These are phyloP conservation scores for Papilio dardanus DNA, from an alignment of 1,140 invertebrate species.

Conservation along the genomic window DNA sequence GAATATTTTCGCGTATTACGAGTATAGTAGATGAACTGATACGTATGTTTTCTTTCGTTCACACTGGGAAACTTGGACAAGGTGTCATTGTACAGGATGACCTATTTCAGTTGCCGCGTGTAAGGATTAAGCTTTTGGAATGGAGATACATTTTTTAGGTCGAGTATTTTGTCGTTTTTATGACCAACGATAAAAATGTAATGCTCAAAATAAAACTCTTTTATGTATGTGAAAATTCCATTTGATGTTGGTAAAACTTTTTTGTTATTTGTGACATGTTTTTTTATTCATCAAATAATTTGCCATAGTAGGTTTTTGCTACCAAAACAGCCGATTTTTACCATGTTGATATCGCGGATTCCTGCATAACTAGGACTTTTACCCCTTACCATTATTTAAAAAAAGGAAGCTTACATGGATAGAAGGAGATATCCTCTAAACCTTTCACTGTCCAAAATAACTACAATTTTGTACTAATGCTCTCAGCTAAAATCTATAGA, in stretches of 20 bases:
- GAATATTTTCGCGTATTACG: slow-evolving; percentile 22
- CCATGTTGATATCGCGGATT: too few species aligned
- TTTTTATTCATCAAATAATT: not conserved
- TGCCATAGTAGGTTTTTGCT: not conserved
- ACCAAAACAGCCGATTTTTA: too few species aligned
- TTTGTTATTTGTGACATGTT: too few species aligned
- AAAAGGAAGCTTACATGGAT: too few species aligned
- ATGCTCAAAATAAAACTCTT: not conserved
- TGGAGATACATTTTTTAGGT: slow-evolving; percentile 8
- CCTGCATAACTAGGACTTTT: too few species aligned
- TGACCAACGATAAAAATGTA: not conserved
- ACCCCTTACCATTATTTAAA: too few species aligned
- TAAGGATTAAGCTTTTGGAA: slow-evolving; percentile 1
- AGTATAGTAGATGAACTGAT: not conserved
- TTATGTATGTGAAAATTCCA: not conserved
- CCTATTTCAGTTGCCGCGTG: slow-evolving; percentile 18
- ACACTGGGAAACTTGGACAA: slow-evolving; percentile 15
- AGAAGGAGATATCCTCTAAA: too few species aligned
- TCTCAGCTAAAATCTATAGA: too few species aligned
- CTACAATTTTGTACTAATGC: not conserved
- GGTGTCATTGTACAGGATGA: slow-evolving; percentile 31
- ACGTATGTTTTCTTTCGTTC: not conserved
- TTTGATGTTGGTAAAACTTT: not conserved
- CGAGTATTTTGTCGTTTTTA: slow-evolving; percentile 12
- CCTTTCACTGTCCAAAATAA: not conserved